Evolutionary conservation across 2,113 vertebrate species (phyloP), one percentile per base, ranked within the genome.

Genomic region (Myrmophylax atrothorax): DNA sequence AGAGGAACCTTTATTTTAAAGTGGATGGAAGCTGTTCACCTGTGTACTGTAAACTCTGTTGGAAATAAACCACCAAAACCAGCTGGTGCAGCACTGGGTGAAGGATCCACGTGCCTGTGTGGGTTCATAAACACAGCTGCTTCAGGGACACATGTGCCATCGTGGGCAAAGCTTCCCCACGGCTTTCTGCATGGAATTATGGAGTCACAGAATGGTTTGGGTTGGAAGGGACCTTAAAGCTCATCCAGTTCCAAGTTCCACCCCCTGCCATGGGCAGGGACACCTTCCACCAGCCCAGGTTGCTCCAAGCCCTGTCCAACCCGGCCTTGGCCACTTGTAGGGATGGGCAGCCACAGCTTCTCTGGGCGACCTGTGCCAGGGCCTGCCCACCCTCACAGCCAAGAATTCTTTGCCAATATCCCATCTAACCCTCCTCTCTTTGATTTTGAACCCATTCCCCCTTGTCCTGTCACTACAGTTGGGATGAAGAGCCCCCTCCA

Each of bases 61-160:
- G 96, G 88, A 87, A 94, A 96, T 47, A 95, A 59, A 84, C 5
- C 42, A 0, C 74, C 2, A 1, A 79, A 55, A 50, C 14, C 72
- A 72, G 72, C 76, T 53, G 0, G 1, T 15, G 66, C 33, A 35
- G 81, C 8, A 1, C 33, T 0, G 18, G 15, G 66, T 6, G 9
- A 49, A 29, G 84, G 60, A 35, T 8, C 20, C 0, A 2, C 22
- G 75, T 16, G 66, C 25, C 18, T 4, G n/a, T 35, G 82, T 10
- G 46, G 3, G 35, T 4, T 44, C 77, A 7, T 52, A 93, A 94
- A 96, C 84, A 89, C 95, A 95, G 96, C 92, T 93, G 94, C 82
- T 31, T 19, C 0, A 3, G 50, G 11, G 29, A 4, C 18, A 26
- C 12, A 6, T 14, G 0, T 7, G 44, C 56, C 73, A 7, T 16